Evolutionary conservation across 2,113 vertebrate genomes (phyloP).

Genomic region (Cheilinus undulatus): DNA sequence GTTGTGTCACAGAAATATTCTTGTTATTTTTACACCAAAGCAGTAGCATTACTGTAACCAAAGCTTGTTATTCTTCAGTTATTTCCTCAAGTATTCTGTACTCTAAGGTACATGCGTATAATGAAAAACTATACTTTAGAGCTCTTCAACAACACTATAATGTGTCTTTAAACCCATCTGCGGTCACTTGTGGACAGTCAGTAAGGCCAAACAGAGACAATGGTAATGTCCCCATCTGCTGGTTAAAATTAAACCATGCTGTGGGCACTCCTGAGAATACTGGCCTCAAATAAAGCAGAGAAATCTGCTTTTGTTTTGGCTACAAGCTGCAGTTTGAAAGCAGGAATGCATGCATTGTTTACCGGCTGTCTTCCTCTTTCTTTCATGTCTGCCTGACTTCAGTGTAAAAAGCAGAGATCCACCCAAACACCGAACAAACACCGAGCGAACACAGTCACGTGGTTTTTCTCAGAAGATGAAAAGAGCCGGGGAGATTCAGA

Average conservation of each 20-base stretch:
- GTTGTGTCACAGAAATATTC: too few relatives aligned
- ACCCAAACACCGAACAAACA: conserved; percentile 51
- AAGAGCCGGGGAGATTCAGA: conserved; percentile 44
- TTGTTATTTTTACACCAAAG: too few relatives aligned
- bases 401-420: conserved; percentile 23
- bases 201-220: background rate
- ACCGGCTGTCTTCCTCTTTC: conserved; percentile 31
- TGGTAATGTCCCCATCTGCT: conserved; percentile 65
- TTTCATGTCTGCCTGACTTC: conserved; percentile 45
- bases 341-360: conserved; percentile 42
- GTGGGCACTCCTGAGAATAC: background rate
- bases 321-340: conserved; percentile 17
- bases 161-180: too few relatives aligned
- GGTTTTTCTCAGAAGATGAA: conserved; percentile 38
- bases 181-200: too few relatives aligned
- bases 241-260: conserved; percentile 13
- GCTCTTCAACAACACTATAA: too few relatives aligned
- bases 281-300: conserved; percentile 19
- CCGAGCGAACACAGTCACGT: conserved; percentile 50
- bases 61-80: too few relatives aligned
- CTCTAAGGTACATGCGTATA: too few relatives aligned
- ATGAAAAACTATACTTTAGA: too few relatives aligned
- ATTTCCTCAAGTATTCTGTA: too few relatives aligned
- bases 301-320: conserved; percentile 55
- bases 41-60: too few relatives aligned